Percentiles rank a stretch among this genome's conserved stretches.
These are phyloP conservation scores for Galemys pyrenaicus DNA, from an alignment of 2,113 vertebrate species.

Conservation along the genomic window DNA sequence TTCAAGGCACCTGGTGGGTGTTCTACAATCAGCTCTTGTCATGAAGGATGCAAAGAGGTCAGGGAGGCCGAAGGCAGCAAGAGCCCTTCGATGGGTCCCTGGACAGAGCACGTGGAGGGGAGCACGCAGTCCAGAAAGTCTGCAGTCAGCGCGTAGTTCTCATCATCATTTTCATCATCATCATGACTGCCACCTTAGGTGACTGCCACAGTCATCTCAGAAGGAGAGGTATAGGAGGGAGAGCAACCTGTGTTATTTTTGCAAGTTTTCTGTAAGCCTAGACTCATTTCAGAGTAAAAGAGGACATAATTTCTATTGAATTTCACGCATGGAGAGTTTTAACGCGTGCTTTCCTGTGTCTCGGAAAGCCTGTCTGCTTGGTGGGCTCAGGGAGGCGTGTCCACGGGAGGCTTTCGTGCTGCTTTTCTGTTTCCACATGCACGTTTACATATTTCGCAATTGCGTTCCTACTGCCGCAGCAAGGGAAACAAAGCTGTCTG, in stretches of 20 bases:
- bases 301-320: too few species aligned
- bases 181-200: too few species aligned
- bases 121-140: too few species aligned
- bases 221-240: too few species aligned
- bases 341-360: too few species aligned
- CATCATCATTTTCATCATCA: too few species aligned
- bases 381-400: not conserved
- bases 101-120: too few species aligned
- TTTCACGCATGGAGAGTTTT: not conserved
- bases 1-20: accelerated
- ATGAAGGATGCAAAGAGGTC: too few species aligned
- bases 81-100: too few species aligned
- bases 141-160: too few species aligned
- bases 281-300: not conserved
- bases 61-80: too few species aligned
- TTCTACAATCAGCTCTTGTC: accelerated
- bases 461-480: conserved; percentile 63
- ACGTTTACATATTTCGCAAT: conserved; percentile 67
- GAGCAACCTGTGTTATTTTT: not conserved
- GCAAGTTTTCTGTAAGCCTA: not conserved
- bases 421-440: not conserved
- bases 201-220: too few species aligned
- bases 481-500: conserved; percentile 1
- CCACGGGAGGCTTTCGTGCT: not conserved
- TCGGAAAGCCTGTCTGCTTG: not conserved